A percentile compares a stretch with the other conserved stretches of the same genome.
phyloP scores from a whole-genome alignment of 2,113 vertebrate genomes.

The Engystomops pustulosus region DNA sequence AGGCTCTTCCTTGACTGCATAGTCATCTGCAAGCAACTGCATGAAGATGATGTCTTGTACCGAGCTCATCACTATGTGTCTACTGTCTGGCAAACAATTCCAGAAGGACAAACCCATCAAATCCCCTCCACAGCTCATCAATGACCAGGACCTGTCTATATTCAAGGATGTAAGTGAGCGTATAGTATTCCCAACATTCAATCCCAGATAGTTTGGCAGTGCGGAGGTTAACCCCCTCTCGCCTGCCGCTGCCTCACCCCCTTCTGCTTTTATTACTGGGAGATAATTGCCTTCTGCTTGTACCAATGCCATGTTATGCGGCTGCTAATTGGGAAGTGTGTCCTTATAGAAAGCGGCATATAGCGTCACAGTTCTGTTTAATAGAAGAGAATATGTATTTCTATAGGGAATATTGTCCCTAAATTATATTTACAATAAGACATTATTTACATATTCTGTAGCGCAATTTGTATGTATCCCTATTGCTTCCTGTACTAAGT shows the following conservation, averaged over 20 bases:
- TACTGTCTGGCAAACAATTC: conserved; percentile 49
- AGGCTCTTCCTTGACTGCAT: neutral
- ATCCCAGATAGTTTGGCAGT: neutral
- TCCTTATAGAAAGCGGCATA: too few relatives aligned
- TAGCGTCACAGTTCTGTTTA: neutral
- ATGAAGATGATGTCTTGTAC: conserved; percentile 55
- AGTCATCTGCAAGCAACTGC: conserved; percentile 1
- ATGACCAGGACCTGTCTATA: conserved; percentile 44
- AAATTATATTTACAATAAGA: neutral
- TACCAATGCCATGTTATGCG: neutral
- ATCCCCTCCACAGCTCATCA: neutral
- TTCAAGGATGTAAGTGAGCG: conserved; percentile 56
- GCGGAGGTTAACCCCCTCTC: neutral
- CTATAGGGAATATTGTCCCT: too few relatives aligned
- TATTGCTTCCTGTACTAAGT: neutral
- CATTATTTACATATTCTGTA: too few relatives aligned
- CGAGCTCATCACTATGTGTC: conserved; percentile 56
- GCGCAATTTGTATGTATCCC: too few relatives aligned
- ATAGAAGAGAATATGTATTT: neutral
- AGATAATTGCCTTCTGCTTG: conserved; percentile 20
- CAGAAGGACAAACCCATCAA: neutral
- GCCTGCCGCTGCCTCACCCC: neutral
- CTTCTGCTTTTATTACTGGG: neutral
- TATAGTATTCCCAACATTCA: too few relatives aligned
- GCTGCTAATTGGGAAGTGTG: neutral